Evolutionary conservation across 2,113 vertebrate genomes (phyloP), one percentile per base, ranked within the genome.

Genomic region (Vombatus ursinus): DNA sequence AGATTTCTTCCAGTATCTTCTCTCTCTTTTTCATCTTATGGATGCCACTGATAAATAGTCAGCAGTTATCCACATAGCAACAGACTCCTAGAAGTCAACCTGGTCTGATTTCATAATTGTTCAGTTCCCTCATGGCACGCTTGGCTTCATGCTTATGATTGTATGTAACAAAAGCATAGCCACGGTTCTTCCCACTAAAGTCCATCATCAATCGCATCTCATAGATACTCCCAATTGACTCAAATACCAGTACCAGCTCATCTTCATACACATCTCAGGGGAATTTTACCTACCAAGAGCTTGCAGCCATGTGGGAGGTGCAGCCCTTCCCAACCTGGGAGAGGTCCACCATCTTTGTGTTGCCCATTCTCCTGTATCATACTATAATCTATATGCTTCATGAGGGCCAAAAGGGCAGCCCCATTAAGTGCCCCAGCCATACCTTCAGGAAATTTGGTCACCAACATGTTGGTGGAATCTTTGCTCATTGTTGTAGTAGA

Each of bases 201-300:
- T 99, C 99, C 99, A 99, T 99, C 99, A 99, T 99, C 94, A 99
- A 98, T 25, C 99, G 99, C 99, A 99, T 99, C 98, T 99, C 99
- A 0, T 99, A 99, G 98, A 99, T 99, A 95, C 99, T 99, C 14
- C 99, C 99, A 0, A 99, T 99, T 0, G 99, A 96, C 98, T 99
- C 99, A 1, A 99, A 99, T 94, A 99, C 99, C 0, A 99, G 99
- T 61, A 99, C 99, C 0, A 99, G 98, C 98, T 99, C 99, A 22
- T 99, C 99, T 97, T 99, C 99, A 0, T 99, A 99, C 94, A 99
- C 99, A 0, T 99, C 99, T 0, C 99, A n/a, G 99, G 0, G 99
- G 99, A 97, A 99, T 99, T 98, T 99, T 99, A 89, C 99, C 99
- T 94, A 99, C 99, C 53, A 99, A 99, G 96, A 99, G 99, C 96